Percentiles rank a stretch among this genome's conserved stretches.
Evolutionary conservation across 2,888 invertebrate genomes (phyloP).

Genomic region (Halictus ligatus): DNA sequence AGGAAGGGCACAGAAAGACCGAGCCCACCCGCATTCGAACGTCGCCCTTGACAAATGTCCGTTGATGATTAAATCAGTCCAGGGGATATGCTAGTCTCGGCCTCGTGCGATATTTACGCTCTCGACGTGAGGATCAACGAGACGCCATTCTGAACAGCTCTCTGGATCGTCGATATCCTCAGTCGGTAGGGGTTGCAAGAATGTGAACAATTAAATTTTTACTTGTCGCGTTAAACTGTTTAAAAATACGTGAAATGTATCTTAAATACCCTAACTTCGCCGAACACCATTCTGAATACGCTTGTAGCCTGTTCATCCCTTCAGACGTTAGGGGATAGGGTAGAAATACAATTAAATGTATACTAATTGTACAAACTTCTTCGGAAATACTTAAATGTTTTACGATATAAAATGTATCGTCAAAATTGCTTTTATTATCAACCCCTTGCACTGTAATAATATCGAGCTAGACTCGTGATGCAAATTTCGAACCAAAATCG

Average conservation of each 20-base stretch:
- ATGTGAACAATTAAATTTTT: neutral
- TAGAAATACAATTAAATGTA: neutral
- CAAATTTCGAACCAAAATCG: no score
- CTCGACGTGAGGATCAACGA: conserved; percentile 17
- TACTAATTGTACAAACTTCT: neutral
- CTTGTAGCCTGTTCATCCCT: neutral
- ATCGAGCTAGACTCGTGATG: no score
- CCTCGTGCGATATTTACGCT: conserved; percentile 62
- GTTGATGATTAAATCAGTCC: conserved; percentile 72
- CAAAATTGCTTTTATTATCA: no score
- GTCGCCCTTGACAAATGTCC: conserved; percentile 71
- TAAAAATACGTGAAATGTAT: neutral
- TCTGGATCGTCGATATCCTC: neutral
- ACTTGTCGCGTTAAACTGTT: neutral
- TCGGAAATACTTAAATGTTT: neutral
- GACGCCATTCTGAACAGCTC: conserved; percentile 10
- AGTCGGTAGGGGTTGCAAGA: neutral
- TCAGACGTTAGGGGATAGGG: neutral
- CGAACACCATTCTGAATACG: no score
- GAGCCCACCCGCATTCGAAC: conserved; percentile 61
- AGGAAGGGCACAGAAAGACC: conserved; percentile 26
- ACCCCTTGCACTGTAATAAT: no score
- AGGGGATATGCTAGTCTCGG: conserved; percentile 54
- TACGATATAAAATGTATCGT: neutral
- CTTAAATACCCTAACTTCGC: neutral